These are phyloP conservation scores for Xestobium rufovillosum DNA, from an alignment of 2,888 invertebrate genomes.

Conservation along the genomic window DNA sequence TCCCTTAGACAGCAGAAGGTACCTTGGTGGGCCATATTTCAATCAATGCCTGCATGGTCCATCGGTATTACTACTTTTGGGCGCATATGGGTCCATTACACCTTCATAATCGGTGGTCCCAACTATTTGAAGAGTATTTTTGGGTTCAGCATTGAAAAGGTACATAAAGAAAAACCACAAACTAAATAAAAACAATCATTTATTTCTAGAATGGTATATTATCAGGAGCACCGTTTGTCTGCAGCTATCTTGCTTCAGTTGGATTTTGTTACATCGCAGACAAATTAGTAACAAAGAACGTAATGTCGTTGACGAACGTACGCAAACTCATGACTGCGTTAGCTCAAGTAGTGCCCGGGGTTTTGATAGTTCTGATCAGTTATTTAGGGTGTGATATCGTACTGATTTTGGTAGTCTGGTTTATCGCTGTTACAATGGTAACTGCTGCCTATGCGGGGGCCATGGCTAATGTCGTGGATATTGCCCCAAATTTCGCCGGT, in stretches of 20 bases:
- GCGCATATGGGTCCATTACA: slow-evolving; percentile 68
- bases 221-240: slow-evolving; percentile 61
- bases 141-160: slow-evolving; percentile 60
- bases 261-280: slow-evolving; percentile 63
- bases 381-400: slow-evolving; percentile 55
- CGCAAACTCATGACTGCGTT: slow-evolving; percentile 59
- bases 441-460: slow-evolving; percentile 68
- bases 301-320: slow-evolving; percentile 55
- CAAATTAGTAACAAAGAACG: slow-evolving; percentile 50
- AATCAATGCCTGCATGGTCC: slow-evolving; percentile 59
- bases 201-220: slow-evolving; percentile 55
- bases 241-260: slow-evolving; percentile 62
- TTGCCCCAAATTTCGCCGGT: slow-evolving; percentile 71
- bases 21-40: slow-evolving; percentile 58
- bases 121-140: slow-evolving; percentile 63
- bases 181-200: slow-evolving; percentile 8
- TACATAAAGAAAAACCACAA: slow-evolving; percentile 23
- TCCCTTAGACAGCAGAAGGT: slow-evolving; percentile 46
- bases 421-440: slow-evolving; percentile 60
- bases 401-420: slow-evolving; percentile 57
- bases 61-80: slow-evolving; percentile 67
- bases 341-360: slow-evolving; percentile 63
- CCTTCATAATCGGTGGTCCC: slow-evolving; percentile 63
- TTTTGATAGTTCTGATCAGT: slow-evolving; percentile 55
- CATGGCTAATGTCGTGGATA: slow-evolving; percentile 70